Conservation (phyloP, 53 echinoderm and acorn worm genomes). For the Temnopleurus reevesii region DNA sequence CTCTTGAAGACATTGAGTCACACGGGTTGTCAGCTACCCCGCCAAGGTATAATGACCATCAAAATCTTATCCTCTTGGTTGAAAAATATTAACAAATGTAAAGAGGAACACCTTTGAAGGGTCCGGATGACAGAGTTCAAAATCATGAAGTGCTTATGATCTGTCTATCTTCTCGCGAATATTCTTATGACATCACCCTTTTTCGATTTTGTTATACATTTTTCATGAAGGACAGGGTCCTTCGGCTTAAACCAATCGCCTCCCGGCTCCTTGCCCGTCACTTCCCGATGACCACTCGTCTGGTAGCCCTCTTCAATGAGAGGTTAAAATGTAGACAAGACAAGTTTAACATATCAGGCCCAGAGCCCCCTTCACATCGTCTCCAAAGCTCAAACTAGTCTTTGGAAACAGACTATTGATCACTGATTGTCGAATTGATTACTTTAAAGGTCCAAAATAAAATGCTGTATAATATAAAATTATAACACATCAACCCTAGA, state of each 20-base stretch:
- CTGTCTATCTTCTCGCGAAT: background rate
- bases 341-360: background rate
- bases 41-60: slow-evolving; percentile 2
- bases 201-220: background rate
- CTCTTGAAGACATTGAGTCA: background rate
- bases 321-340: background rate
- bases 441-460: too few relatives aligned
- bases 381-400: too few relatives aligned
- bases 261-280: slow-evolving; percentile 4
- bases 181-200: background rate
- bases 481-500: too few relatives aligned
- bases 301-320: background rate
- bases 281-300: slow-evolving; percentile 44
- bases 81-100: slow-evolving; percentile 37
- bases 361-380: background rate
- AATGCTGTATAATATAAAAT: too few relatives aligned
- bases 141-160: slow-evolving; percentile 8
- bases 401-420: too few relatives aligned
- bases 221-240: slow-evolving; percentile 10
- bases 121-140: too few relatives aligned
- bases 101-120: background rate
- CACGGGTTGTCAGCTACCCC: background rate
- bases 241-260: slow-evolving; percentile 50
- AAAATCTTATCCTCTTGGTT: background rate
- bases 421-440: too few relatives aligned